Evolutionary conservation across 2,888 invertebrate species (phyloP).

Genomic region (Scaptomyza flava): DNA sequence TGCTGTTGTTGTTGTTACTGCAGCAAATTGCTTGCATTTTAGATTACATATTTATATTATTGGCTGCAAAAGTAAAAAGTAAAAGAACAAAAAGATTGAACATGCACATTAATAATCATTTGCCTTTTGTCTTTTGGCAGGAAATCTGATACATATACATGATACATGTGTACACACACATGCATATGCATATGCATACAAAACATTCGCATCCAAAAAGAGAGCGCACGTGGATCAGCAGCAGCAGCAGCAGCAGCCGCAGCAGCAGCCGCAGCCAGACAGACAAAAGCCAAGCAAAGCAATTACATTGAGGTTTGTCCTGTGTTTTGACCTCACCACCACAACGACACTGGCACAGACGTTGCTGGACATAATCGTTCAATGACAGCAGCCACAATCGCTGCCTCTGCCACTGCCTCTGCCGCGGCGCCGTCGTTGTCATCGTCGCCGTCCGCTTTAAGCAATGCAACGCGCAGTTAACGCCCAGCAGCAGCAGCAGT

Average conservation of each 20-base stretch:
- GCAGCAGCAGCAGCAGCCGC: conserved; percentile 7
- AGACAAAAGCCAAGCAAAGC: conserved; percentile 10
- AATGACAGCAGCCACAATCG: conserved; percentile 61
- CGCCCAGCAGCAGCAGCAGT: conserved; percentile 32
- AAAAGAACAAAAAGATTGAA: background rate
- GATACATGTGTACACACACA: background rate
- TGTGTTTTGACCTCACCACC: conserved; percentile 18
- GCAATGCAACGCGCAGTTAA: conserved; percentile 56
- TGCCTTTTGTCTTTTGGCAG: conserved; percentile 45
- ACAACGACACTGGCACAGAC: conserved; percentile 25
- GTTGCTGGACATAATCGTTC: conserved; percentile 57
- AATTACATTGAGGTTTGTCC: conserved; percentile 25
- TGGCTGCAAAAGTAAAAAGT: conserved; percentile 11
- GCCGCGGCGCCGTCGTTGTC: conserved; percentile 36
- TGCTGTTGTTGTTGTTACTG: conserved; percentile 1
- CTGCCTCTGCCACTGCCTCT: conserved; percentile 35
- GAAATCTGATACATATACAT: conserved; percentile 53
- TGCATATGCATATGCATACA: conserved; percentile 9
- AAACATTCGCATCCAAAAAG: conserved; percentile 4
- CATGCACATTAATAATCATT: conserved; percentile 31
- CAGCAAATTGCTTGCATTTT: conserved; percentile 23
- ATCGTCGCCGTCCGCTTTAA: conserved; percentile 33
- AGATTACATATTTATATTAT: conserved; percentile 11
- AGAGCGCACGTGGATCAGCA: conserved; percentile 27
- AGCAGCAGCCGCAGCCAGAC: conserved; percentile 5